Conservation (phyloP, 2,797 vertebrate species). For the Micropoecilia bifurca region DNA sequence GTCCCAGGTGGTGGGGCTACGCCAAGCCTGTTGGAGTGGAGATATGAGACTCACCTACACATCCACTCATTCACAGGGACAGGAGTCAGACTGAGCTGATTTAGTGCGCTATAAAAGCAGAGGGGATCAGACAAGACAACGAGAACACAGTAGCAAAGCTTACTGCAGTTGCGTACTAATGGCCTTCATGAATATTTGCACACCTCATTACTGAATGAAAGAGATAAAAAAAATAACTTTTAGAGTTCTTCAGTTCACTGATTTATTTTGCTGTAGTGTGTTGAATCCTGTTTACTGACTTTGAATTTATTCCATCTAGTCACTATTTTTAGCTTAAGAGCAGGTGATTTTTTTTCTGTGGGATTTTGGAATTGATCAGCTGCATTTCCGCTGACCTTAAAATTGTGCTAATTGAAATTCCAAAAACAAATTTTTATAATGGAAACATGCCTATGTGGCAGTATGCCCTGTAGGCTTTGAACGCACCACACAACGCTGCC, state of each 20-base stretch:
- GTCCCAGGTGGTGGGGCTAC: slow-evolving; percentile 58
- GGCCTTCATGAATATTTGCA: neutral
- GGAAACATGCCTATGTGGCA: too few species aligned
- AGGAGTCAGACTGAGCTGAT: slow-evolving; percentile 60
- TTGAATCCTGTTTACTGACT: neutral
- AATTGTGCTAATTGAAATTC: too few species aligned
- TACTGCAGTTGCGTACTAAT: slow-evolving; percentile 5
- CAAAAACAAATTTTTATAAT: too few species aligned
- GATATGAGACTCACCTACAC: slow-evolving; percentile 72
- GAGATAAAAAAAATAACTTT: neutral
- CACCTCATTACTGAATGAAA: neutral
- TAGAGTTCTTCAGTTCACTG: neutral
- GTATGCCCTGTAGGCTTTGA: too few species aligned
- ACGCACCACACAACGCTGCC: neutral
- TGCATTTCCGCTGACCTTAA: too few species aligned
- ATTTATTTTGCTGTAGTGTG: neutral
- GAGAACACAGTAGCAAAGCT: slow-evolving; percentile 7
- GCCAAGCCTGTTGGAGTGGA: slow-evolving; percentile 71
- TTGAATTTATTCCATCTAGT: neutral
- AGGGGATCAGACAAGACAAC: slow-evolving; percentile 34
- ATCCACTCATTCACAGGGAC: slow-evolving; percentile 68
- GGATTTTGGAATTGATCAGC: neutral
- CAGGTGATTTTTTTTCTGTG: neutral
- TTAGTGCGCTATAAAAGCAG: slow-evolving; percentile 39
- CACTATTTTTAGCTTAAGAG: neutral